phyloP scores from a whole-genome alignment of 2,797 vertebrate genomes.

The Mormyrus hasselquistii region DNA sequence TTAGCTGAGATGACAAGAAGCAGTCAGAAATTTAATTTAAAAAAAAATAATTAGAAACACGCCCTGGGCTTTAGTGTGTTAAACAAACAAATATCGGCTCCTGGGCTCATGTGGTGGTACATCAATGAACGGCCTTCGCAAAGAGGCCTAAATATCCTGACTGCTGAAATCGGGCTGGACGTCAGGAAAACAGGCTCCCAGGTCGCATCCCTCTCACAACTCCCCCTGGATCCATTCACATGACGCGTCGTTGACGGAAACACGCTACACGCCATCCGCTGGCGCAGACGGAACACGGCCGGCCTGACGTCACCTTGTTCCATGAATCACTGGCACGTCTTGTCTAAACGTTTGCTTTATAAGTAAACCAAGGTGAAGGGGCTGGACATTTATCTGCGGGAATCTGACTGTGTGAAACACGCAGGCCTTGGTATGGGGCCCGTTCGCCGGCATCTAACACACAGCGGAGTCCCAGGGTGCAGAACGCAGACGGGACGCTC shows the following conservation, averaged over 20 bases:
- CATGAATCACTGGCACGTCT: neutral
- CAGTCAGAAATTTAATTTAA: neutral
- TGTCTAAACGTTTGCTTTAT: neutral
- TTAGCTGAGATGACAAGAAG: neutral
- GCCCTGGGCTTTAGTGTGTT: neutral
- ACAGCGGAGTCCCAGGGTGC: neutral
- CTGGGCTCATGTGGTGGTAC: neutral
- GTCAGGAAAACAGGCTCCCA: neutral
- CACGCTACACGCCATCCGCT: neutral
- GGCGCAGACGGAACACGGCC: neutral
- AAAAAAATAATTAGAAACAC: neutral
- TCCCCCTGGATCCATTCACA: neutral
- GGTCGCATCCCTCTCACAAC: neutral
- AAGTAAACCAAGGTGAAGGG: neutral
- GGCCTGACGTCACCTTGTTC: neutral
- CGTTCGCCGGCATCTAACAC: neutral
- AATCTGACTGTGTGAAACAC: slow-evolving; percentile 4
- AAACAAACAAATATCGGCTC: neutral
- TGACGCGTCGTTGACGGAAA: neutral
- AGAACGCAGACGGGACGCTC: neutral
- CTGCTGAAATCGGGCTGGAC: neutral
- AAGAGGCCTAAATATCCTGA: neutral
- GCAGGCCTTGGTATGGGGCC: neutral
- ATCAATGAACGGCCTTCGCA: neutral
- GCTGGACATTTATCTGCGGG: neutral